phyloP scores from a whole-genome alignment of 2,888 invertebrate genomes.

The Sepiola atlantica region DNA sequence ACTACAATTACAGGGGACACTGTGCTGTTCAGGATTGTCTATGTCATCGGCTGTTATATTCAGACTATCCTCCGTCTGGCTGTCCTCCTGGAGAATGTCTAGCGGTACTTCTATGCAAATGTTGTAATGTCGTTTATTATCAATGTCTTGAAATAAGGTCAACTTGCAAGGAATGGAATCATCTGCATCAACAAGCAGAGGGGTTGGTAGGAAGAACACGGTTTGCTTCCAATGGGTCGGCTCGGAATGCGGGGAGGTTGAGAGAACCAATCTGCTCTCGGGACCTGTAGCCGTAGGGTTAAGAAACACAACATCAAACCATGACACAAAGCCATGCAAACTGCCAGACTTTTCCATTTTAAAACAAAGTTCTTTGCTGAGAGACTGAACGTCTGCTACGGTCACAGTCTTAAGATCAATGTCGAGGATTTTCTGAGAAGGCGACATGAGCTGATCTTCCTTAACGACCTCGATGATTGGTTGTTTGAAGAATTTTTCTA shows the following conservation, averaged over 20 bases:
- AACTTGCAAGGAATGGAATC: constrained; percentile 62
- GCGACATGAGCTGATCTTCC: constrained; percentile 61
- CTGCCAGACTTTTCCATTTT: constrained; percentile 57
- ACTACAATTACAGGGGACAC: constrained; percentile 67
- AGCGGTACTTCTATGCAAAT: constrained; percentile 64
- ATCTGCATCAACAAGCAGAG: constrained; percentile 83
- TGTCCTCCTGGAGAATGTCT: constrained; percentile 49
- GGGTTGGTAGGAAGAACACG: constrained; percentile 86
- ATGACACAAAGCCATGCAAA: constrained; percentile 72
- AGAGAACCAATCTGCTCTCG: constrained; percentile 78
- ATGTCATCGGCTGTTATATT: constrained; percentile 55
- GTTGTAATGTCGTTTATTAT: constrained; percentile 65
- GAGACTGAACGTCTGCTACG: constrained; percentile 60
- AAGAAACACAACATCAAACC: constrained; percentile 72
- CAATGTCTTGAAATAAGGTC: constrained; percentile 59
- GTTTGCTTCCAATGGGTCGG: constrained; percentile 97
- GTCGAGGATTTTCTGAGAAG: constrained; percentile 60
- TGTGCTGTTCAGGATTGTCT: constrained; percentile 60
- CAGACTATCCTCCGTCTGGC: constrained; percentile 48
- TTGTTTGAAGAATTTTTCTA: constrained; percentile 58
- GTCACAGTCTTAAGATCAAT: constrained; percentile 68
- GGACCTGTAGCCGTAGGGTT: constrained; percentile 48
- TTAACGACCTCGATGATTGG: constrained; percentile 63
- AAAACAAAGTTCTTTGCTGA: constrained; percentile 62
- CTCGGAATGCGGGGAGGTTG: constrained; percentile 84